Evolutionary conservation across 64 coral and sea anemone species (phyloP).

Genomic region (Stichodactyla mertensii): DNA sequence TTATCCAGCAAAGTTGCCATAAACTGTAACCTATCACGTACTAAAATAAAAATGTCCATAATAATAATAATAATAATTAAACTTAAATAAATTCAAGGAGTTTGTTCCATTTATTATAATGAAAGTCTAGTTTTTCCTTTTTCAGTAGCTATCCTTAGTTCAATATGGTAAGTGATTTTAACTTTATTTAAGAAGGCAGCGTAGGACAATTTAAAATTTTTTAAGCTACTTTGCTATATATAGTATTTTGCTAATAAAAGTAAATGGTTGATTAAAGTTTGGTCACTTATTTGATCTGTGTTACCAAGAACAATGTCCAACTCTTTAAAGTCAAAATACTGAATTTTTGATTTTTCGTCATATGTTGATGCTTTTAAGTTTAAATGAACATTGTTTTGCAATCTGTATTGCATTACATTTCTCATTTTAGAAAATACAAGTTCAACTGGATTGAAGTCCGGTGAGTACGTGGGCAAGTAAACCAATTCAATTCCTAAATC

Average conservation of each 20-base stretch:
- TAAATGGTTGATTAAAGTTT: neutral
- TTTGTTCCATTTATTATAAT: neutral
- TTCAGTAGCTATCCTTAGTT: conserved; percentile 6
- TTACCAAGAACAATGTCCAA: neutral
- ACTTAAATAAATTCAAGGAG: neutral
- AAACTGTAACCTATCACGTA: too few species aligned
- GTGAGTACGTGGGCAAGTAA: neutral
- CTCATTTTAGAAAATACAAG: conserved; percentile 14
- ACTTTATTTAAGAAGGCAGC: neutral
- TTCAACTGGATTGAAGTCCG: conserved; percentile 10
- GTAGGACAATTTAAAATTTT: neutral
- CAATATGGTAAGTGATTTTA: neutral
- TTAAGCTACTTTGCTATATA: conserved; percentile 9
- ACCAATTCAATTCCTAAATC: conserved; percentile 2
- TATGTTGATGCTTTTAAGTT: conserved; percentile 7
- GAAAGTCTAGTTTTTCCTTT: conserved; percentile 1
- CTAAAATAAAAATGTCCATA: too few species aligned
- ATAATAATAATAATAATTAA: too few species aligned
- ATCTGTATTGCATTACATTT: conserved; percentile 16
- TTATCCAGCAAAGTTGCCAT: too few species aligned
- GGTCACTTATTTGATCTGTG: neutral
- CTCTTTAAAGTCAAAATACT: neutral
- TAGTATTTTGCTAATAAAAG: neutral
- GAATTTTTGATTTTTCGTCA: neutral
- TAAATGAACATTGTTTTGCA: neutral